Base-by-base conservation (phyloP, 92 coral and sea anemone species). In the Epizoanthus ramosus region DNA sequence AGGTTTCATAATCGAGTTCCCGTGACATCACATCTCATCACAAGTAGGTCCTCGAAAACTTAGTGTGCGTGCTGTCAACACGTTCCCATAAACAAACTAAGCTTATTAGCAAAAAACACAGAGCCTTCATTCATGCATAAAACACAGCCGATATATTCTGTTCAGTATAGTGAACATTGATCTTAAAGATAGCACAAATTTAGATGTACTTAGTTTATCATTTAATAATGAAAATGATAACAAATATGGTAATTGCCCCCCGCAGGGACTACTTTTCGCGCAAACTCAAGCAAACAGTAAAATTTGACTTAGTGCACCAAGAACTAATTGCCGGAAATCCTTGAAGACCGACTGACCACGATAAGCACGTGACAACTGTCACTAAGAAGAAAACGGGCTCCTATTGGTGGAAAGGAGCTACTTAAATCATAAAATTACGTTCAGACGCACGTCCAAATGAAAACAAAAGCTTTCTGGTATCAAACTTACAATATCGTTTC, bases 31-130 rank as follows among this genome's bases (percentile, higher is more conserved):
- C 41, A 77, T 12, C 6, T 41, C 77, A 35, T 47, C 59, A 21
- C 17, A 9, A 2, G 6, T 77, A 5, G 52, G 71, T 43, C 19
- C 71, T 61, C 82, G 4, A 77, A 63, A n/a, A 59, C 10, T 25
- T 5, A 76, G 57, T 39, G 69, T 60, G 81, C 82, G 50, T 77
- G 82, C n/a, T 39, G 59, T 77, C 71, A 77, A 41, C 71, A 61
- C 82, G 81, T 76, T 39, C 71, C 60, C 24, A 19, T 41, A 13
- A 28, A 59, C 37, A 28, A 37, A 57, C 23, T 61, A 50, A 59
- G 70, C 68, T 19, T 61, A 37, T 76, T 60, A n/a, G 58, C 41
- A 2, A 0, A 17, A 3, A 12, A 54, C 23, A 33, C 41, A 77
- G 3, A 43, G 23, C 12, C 8, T 66, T 22, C 71, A 15, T 77